Percentiles rank a stretch among this genome's conserved stretches.
phyloP scores from a whole-genome alignment of 2,113 vertebrate genomes.

The Damaliscus lunatus region DNA sequence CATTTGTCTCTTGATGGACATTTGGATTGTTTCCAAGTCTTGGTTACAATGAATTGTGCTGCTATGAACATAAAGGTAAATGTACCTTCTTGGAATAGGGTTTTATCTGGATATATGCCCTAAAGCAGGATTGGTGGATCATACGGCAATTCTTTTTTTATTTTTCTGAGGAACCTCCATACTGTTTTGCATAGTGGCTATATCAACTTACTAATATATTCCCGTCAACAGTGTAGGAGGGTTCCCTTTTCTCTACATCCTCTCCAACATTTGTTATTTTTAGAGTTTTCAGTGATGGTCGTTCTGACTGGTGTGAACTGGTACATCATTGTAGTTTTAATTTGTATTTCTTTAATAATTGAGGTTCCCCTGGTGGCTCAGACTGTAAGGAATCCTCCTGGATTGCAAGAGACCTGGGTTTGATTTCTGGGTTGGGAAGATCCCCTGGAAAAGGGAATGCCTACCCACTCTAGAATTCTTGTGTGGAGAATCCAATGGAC shows the following conservation, averaged over 20 bases:
- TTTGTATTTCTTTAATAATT: not conserved
- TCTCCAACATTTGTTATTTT: not conserved
- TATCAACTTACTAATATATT: not conserved
- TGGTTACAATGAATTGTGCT: not conserved
- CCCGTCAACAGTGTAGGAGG: not conserved
- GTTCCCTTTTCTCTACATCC: not conserved
- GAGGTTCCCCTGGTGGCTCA: not conserved
- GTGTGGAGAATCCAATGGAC: not conserved
- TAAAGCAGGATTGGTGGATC: not conserved
- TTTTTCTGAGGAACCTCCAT: not conserved
- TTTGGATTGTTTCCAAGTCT: not conserved
- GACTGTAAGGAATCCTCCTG: not conserved
- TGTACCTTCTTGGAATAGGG: not conserved
- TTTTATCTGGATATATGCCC: not conserved
- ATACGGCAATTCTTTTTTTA: not conserved
- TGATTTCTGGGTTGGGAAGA: not conserved
- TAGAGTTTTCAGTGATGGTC: not conserved
- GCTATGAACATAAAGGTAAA: not conserved
- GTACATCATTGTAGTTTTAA: not conserved
- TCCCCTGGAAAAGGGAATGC: not conserved
- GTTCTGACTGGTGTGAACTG: not conserved
- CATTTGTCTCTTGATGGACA: not conserved
- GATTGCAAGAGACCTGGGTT: not conserved
- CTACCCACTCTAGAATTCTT: not conserved
- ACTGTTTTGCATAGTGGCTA: not conserved